Base-by-base conservation (phyloP, 2,888 invertebrate genomes). In the Patella ulyssiponensis region DNA sequence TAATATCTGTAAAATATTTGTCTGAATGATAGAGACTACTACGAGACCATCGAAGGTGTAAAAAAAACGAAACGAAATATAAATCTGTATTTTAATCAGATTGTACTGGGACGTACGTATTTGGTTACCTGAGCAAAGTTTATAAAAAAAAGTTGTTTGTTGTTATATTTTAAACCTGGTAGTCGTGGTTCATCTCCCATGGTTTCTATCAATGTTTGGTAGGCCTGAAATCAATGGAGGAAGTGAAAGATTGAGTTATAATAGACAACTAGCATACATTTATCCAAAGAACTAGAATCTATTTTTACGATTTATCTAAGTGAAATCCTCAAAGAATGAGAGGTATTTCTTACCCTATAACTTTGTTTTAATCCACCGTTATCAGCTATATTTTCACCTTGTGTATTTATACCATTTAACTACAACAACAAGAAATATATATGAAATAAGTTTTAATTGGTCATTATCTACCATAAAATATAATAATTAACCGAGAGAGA, bases 341-440 rank as follows among this genome's bases (percentile, higher is more conserved):
- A 7, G 27, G 20, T n/a, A 69, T n/a, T 20, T 81, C 92, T 92
- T 93, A 96, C 96, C 80, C 94, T 93, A 91, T 97, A 98, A 0
- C 97, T 95, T 90, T 96, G 96, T 90, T 97, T 97, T 80, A 97
- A 94, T 1, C 97, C 98, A 2, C 97, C 97, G 89, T 97, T 98
- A 91, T 98, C 98, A 0, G 98, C 98, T 79, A 98, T 98, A 91
- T 98, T 98, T 91, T 98, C 98, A 20, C 97, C 97, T 92, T 97
- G 96, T 0, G 97, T 97, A 88, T 96, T 96, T 78, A 96, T 95
- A 76, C 98, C 98, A 88, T 97, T 97, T 73, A 98, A 91, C 90
- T 91, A 77, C 15, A 73, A 77, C 54, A n/a, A 58, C 52, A 7
- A 44, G 44, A 44, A 44, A 44, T 9, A 44, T 9, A 44, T 12